Evolutionary conservation across 2,888 invertebrate species (phyloP).

Genomic region (Pseudococcus viburni): DNA sequence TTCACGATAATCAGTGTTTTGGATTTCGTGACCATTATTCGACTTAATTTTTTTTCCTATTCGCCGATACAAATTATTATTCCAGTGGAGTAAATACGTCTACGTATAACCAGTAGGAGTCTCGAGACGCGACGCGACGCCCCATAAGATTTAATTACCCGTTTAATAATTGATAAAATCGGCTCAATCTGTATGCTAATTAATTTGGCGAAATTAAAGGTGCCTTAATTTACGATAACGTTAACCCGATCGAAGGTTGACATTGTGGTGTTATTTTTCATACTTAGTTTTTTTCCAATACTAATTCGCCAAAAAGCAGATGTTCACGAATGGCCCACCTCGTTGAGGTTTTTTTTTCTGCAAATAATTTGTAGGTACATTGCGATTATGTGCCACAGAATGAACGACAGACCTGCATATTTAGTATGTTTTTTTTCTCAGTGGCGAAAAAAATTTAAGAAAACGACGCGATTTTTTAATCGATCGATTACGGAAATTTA

Average conservation of each 20-base stretch:
- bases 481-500: not conserved
- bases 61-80: too few species aligned
- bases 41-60: too few species aligned
- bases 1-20: not conserved
- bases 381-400: not conserved
- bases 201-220: constrained; percentile 20
- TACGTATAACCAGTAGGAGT: not conserved
- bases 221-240: constrained; percentile 43
- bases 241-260: constrained; percentile 60
- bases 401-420: not conserved
- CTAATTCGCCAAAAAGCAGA: not conserved
- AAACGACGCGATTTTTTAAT: not conserved
- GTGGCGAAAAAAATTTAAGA: not conserved
- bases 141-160: constrained; percentile 42
- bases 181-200: constrained; percentile 3
- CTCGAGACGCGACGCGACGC: not conserved
- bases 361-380: not conserved
- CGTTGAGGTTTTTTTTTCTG: not conserved
- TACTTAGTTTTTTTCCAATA: not conserved
- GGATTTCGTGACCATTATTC: too few species aligned
- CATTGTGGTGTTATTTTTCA: not conserved
- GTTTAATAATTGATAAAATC: constrained; percentile 34
- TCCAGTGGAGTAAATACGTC: too few species aligned
- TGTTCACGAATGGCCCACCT: not conserved
- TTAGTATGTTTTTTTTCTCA: not conserved